A percentile compares a stretch with the other conserved stretches of the same genome.
These are phyloP conservation scores for Synaphobranchus kaupii DNA, from an alignment of 2,797 vertebrate species.

Conservation along the genomic window DNA sequence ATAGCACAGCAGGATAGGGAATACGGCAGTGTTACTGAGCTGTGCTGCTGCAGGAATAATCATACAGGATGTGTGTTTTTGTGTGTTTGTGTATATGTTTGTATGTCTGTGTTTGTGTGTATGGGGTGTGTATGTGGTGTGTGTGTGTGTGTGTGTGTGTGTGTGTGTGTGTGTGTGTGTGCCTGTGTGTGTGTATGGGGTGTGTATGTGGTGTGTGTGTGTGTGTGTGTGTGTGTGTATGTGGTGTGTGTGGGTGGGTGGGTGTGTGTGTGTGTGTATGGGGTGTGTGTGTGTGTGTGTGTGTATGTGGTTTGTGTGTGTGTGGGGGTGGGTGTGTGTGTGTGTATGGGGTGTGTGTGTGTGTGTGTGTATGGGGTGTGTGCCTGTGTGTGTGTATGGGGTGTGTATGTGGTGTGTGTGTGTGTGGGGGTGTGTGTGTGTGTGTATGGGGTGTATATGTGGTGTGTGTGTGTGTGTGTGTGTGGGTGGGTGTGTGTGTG, in stretches of 20 bases:
- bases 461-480: slow-evolving; percentile 38
- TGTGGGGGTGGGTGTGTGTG: slow-evolving; percentile 23
- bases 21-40: no score
- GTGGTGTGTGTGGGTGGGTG: no score
- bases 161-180: background rate
- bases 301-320: slow-evolving; percentile 19
- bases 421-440: no score
- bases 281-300: slow-evolving; percentile 17
- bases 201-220: no score
- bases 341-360: slow-evolving; percentile 31
- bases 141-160: background rate
- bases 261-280: slow-evolving; percentile 18
- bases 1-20: no score
- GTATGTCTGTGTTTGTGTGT: slow-evolving; percentile 25
- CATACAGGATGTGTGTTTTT: slow-evolving; percentile 31
- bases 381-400: slow-evolving; percentile 23
- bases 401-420: slow-evolving; percentile 29
- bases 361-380: slow-evolving; percentile 40
- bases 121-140: slow-evolving; percentile 7
- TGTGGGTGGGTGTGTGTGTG: slow-evolving; percentile 20
- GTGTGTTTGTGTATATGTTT: slow-evolving; percentile 39
- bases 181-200: no score
- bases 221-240: slow-evolving; percentile 19
- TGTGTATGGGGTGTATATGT: no score
- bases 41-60: no score